Evolutionary conservation across 2,888 invertebrate genomes (phyloP), one percentile per base, ranked within the genome.

Genomic region (Drosophila acutilabella): DNA sequence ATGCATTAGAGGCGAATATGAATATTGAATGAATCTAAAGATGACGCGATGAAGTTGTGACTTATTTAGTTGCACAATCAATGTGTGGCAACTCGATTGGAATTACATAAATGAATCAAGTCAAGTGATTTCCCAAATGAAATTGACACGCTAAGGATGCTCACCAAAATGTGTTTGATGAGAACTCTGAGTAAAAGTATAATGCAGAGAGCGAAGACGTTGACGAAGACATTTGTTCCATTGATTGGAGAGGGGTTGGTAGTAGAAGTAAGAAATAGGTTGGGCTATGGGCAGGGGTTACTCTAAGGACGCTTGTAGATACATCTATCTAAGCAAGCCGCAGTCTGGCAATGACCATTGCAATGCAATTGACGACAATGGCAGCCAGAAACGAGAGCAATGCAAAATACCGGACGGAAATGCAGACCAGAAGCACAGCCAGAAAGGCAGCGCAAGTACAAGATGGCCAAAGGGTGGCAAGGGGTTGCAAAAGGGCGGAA

Each of bases 341-440:
- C 47, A 47, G 64, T 51, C 48, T 61, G 60, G 71, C 67, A 47
- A 70, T 68, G 76, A 69, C 65, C 64, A 72, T 68, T 78, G 80
- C 80, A 74, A 75, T 78, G 85, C 80, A 80, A 74, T 82, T 80
- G 80, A 80, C 75, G 80, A 78, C 81, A 82, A 85, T 81, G 76
- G 60, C 51, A 76, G 71, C 58, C 45, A 64, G 61, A 30, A 71
- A 65, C 14, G 60, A 60, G 59, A 14, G 62, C 65, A 71, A 71
- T 65, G 85, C 78, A 78, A 78, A 81, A 75, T 73, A 81, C 74
- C 74, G 78, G 69, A 78, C 85, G 82, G 85, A 82, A 80, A 81
- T 80, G 78, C 66, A 64, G 71, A 72, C 68, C 81, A 81, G 72
- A 64, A 76, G 57, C 67, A 64, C 52, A 71, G 38, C 51, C 45